Conservation (phyloP, 35 echinoderm and acorn worm species). For the Lytechinus variegatus region DNA sequence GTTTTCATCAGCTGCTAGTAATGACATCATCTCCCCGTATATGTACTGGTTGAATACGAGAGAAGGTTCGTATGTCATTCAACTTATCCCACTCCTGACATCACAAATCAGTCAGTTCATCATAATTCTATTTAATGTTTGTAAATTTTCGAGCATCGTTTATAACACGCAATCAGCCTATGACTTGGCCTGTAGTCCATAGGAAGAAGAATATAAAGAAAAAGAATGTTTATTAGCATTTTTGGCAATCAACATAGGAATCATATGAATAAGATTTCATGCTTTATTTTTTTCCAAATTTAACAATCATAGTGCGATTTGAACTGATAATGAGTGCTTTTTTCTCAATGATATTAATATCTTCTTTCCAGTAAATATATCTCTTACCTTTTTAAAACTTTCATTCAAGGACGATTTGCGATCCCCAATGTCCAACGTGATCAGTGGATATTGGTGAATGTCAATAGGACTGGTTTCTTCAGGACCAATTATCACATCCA, state of each 20-base stretch:
- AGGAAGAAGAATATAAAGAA: no score
- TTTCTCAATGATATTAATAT: no score
- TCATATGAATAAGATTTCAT: no score
- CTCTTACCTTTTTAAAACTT: background rate
- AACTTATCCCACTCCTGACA: background rate
- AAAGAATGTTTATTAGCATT: no score
- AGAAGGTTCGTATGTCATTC: background rate
- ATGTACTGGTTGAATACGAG: slow-evolving; percentile 24
- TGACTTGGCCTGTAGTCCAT: no score
- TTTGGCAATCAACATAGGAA: no score
- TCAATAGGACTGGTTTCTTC: slow-evolving; percentile 67
- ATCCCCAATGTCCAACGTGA: slow-evolving; percentile 10
- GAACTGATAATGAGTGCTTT: no score
- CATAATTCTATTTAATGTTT: no score
- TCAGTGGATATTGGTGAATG: slow-evolving; percentile 69
- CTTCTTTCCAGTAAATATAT: background rate
- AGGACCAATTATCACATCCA: slow-evolving; percentile 63
- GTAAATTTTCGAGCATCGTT: no score
- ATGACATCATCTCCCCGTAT: background rate
- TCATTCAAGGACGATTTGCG: slow-evolving; percentile 14
- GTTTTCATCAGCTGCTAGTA: slow-evolving; percentile 22
- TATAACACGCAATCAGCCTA: no score
- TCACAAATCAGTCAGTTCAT: background rate
- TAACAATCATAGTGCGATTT: no score
- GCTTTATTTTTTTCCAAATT: no score